These are phyloP conservation scores for Polypedilum vanderplanki DNA, from an alignment of 1,140 invertebrate species.

Conservation along the genomic window DNA sequence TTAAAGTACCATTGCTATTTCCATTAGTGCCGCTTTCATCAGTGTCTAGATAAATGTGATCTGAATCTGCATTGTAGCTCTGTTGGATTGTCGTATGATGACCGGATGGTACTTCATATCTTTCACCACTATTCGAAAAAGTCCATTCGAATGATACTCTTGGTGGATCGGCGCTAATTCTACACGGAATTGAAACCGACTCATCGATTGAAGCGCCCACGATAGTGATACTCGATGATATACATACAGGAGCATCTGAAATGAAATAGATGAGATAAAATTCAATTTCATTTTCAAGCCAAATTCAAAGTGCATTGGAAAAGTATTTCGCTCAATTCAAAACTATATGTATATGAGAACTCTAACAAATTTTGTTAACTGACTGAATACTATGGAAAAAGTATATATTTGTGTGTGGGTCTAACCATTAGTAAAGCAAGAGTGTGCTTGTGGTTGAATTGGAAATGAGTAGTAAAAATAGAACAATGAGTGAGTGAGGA, in stretches of 20 bases:
- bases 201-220: constrained; percentile 79
- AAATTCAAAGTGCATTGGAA: too few species aligned
- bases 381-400: too few species aligned
- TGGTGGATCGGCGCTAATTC: constrained; percentile 75
- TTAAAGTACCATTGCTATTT: constrained; percentile 16
- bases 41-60: neutral
- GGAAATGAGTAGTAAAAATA: constrained; percentile 27
- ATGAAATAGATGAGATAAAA: constrained; percentile 34
- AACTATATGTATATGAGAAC: too few species aligned
- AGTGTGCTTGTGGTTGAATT: too few species aligned
- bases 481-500: constrained; percentile 11
- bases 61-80: constrained; percentile 36
- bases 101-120: constrained; percentile 65
- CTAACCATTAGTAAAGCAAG: too few species aligned
- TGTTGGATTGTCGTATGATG: constrained; percentile 45
- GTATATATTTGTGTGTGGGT: too few species aligned
- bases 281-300: too few species aligned
- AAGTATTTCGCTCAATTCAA: too few species aligned
- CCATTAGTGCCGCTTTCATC: constrained; percentile 9
- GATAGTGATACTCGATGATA: constrained; percentile 58
- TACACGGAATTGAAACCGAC: constrained; percentile 68
- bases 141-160: constrained; percentile 82
- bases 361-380: too few species aligned
- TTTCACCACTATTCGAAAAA: constrained; percentile 81
- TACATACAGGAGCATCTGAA: constrained; percentile 76